Conservation (phyloP, 2,113 vertebrate genomes). For the Dermatemys mawii region DNA sequence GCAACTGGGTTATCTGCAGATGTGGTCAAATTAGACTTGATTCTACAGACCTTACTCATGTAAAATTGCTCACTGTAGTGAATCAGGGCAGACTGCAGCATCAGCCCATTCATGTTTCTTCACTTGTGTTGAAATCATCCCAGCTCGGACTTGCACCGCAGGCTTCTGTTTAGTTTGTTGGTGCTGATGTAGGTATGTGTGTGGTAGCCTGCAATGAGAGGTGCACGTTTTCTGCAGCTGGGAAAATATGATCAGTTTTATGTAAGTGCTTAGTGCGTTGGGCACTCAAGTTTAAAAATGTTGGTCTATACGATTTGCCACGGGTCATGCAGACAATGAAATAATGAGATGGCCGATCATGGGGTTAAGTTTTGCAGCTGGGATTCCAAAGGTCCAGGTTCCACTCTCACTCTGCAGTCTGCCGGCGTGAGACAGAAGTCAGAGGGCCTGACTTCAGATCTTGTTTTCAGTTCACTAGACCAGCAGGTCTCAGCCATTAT, state of each 20-base stretch:
- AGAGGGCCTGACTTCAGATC: neutral
- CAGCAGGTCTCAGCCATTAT: neutral
- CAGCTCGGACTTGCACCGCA: neutral
- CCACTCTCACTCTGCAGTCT: neutral
- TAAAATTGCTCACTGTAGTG: neutral
- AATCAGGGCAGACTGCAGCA: neutral
- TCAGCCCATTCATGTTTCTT: neutral
- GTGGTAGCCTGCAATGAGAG: neutral
- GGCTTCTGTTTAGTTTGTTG: neutral
- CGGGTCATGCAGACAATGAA: accelerated
- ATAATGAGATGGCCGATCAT: neutral
- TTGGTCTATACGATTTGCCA: neutral
- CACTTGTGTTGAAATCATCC: slow-evolving; percentile 22
- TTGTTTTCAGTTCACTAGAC: neutral
- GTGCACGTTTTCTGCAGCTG: neutral
- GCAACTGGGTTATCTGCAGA: neutral
- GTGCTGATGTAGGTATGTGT: neutral
- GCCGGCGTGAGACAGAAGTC: neutral
- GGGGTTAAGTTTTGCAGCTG: accelerated
- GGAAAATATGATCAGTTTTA: neutral
- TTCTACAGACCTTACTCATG: neutral
- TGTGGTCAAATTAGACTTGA: neutral
- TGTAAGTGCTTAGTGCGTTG: neutral
- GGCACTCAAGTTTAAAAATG: neutral
- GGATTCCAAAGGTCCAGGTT: neutral